These are phyloP conservation scores for Busseola fusca DNA, from an alignment of 2,888 invertebrate genomes.

Conservation along the genomic window DNA sequence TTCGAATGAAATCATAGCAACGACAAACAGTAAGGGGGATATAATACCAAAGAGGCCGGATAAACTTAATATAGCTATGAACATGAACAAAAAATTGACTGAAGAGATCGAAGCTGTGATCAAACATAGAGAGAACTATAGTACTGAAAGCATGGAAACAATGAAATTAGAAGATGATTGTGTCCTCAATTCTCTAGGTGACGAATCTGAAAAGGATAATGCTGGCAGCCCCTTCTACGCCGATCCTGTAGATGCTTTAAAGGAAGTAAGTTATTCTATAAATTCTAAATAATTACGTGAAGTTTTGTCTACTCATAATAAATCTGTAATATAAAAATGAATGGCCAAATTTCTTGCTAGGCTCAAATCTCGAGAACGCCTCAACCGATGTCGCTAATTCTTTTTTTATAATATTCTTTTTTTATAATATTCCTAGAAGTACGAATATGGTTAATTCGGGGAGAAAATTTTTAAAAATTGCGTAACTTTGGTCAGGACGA, in stretches of 20 bases:
- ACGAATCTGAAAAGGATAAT: conserved; percentile 88
- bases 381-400: too few species aligned
- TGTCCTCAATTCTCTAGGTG: conserved; percentile 72
- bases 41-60: conserved; percentile 85
- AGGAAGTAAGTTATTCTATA: conserved; percentile 81
- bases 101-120: conserved; percentile 86
- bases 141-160: conserved; percentile 86
- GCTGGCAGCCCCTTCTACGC: conserved; percentile 96
- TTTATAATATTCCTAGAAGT: too few species aligned
- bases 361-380: too few species aligned
- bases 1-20: conserved; percentile 84
- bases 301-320: neutral
- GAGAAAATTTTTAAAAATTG: too few species aligned
- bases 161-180: conserved; percentile 83
- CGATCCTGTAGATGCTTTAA: conserved; percentile 95
- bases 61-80: conserved; percentile 83
- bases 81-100: conserved; percentile 86
- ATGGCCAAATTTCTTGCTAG: too few species aligned
- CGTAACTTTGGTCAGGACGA: too few species aligned
- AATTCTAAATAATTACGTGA: neutral
- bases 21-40: conserved; percentile 86
- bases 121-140: conserved; percentile 80
- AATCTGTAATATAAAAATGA: too few species aligned
- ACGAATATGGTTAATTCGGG: too few species aligned
- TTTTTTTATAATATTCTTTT: too few species aligned